Base-by-base conservation (phyloP, 2,797 vertebrate genomes). In the Anguilla anguilla region DNA sequence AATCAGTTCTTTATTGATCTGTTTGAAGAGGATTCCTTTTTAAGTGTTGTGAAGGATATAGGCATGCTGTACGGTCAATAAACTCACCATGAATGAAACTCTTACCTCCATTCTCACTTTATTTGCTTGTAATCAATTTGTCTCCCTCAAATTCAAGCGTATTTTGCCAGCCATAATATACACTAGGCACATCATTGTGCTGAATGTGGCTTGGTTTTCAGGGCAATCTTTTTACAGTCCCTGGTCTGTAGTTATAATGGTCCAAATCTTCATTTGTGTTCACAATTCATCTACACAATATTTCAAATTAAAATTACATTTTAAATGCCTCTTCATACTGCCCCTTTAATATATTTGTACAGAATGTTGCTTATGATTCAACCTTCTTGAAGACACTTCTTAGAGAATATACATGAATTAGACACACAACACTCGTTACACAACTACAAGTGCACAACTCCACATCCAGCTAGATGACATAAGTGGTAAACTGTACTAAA, bases 11-110 rank as follows among this genome's bases (percentile, higher is more conserved):
- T 90, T 95, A 95, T 93, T 94, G 94, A 94, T 92, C 94, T 94
- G 95, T 93, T 94, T 94, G 90, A 94, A 95, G 84, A 92, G 93
- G 95, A 94, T 95, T 93, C 94, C 55, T 90, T 95, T 94, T 94
- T 92, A 95, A 95, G 95, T 95, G 94, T 95, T 95, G 93, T 95
- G 93, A 94, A 92, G 90, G 93, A 93, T 95, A 94, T 95, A 95
- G 94, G 92, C 93, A 94, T 96, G 94, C 91, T 95, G 92, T 96
- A 94, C 93, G 95, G 96, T 96, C 95, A 97, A 97, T 97, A 97
- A 97, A 97, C 95, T 96, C 96, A 97, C 96, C 94, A 95, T 96
- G 95, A 96, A 95, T 94, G 94, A 95, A 93, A 85, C 79, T 15
- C n/a, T 67, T n/a, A 7, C 22, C 22, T 10, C 53, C 87, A n/a